Evolutionary conservation across 2,888 invertebrate genomes (phyloP).

Genomic region (Protonemura montana): DNA sequence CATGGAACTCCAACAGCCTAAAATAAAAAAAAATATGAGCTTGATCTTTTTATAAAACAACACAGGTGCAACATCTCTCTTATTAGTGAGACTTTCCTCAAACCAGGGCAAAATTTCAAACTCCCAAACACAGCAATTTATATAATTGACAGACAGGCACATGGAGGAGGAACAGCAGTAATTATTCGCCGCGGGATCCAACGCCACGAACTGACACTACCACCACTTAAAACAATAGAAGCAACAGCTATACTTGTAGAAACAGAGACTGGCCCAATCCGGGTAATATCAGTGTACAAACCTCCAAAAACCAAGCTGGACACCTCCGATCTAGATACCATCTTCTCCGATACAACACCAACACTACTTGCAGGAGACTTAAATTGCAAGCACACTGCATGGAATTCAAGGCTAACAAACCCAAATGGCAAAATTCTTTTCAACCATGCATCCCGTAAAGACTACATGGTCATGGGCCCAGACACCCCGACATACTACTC

Average conservation of each 20-base stretch:
- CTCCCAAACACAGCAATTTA: too few relatives aligned
- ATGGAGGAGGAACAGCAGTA: neutral
- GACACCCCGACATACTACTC: constrained; percentile 10
- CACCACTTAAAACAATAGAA: neutral
- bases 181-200: too few relatives aligned
- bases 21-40: too few relatives aligned
- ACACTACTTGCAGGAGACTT: constrained; percentile 20
- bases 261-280: neutral
- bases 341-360: neutral
- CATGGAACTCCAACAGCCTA: too few relatives aligned
- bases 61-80: too few relatives aligned
- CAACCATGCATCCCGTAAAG: too few relatives aligned
- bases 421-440: neutral
- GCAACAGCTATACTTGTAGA: neutral
- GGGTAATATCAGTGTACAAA: neutral
- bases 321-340: neutral
- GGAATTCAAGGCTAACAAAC: neutral
- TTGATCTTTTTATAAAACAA: too few relatives aligned
- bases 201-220: neutral
- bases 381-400: neutral
- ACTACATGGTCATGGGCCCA: too few relatives aligned
- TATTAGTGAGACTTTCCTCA: too few relatives aligned
- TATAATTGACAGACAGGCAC: too few relatives aligned
- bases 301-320: neutral
- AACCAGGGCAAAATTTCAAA: too few relatives aligned